Base-by-base conservation (phyloP, 1,140 invertebrate genomes). In the Pachyrhynchus sulphureomaculatus region DNA sequence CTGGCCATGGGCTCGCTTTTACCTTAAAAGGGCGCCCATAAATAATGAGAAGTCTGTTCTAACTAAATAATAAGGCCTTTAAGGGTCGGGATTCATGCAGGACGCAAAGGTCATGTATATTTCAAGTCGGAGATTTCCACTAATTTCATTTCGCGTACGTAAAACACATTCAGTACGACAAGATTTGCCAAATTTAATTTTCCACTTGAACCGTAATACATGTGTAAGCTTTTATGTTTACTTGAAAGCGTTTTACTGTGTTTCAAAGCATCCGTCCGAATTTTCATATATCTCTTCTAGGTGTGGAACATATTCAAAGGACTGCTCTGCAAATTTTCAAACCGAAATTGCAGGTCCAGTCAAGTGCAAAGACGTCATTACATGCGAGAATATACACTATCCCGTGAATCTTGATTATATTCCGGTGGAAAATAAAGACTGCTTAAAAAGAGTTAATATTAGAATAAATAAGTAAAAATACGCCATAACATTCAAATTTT, bases 21-120 rank as follows among this genome's bases (percentile, higher is more conserved):
- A 47, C 44, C 44, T 47, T 47, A 47, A 47, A 47, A 47, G 15
- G 44, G 20, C 44, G 15, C 20, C 44, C 24, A 47, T 20, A 6
- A 47, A 20, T 20, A 47, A 47, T 47, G 21, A 29, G n/a, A 4
- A 23, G 4, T 29, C 24, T 29, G 44, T 47, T 24, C 44, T 10
- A 47, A 47, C 44, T 47, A 47, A 47, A 47, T 47, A 47, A 47
- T 47, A 47, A 47, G 44, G 44, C 44, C 24, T 29, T 47, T 47
- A 29, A 29, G 24, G 44, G 44, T 20, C 36, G 17, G 36, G 17
- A 39, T 17, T 23, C 44, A 10, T 29, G 21, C n/a, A 29, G 44
- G 44, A 47, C 44, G 24, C 20, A 21, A 21, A 47, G 44, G 44
- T 47, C 21, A 49, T 49, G 47, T 49, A 49, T 49, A 49, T 49